Conservation (phyloP, 53 echinoderm and acorn worm species). For the Glandiceps talaboti region DNA sequence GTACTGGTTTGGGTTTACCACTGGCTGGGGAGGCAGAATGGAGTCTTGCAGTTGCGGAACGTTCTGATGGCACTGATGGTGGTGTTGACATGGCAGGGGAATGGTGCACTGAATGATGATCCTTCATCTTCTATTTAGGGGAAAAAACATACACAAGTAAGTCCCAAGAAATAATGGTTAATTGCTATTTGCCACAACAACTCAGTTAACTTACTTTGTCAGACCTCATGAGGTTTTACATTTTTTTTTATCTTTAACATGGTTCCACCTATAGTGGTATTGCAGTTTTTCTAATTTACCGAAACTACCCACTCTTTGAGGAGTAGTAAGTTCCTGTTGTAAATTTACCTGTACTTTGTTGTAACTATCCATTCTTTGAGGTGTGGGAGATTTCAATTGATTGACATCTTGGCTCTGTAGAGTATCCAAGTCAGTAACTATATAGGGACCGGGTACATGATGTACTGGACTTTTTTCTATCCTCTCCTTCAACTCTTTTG, state of each 20-base stretch:
- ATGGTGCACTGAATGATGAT: background rate
- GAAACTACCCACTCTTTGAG: too few species aligned
- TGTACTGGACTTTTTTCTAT: background rate
- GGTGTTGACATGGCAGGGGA: background rate
- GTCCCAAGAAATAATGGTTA: too few species aligned
- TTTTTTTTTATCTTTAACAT: too few species aligned
- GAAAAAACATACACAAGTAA: too few species aligned
- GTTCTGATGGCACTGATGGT: background rate
- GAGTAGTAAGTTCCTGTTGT: too few species aligned
- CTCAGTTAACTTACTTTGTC: too few species aligned
- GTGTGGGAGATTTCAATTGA: slow-evolving; percentile 15
- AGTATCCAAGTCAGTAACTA: slow-evolving; percentile 81
- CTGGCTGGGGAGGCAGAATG: background rate
- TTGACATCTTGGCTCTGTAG: slow-evolving; percentile 47
- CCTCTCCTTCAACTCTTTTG: background rate
- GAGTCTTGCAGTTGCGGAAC: too few species aligned
- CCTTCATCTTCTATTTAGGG: background rate
- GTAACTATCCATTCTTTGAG: slow-evolving; percentile 26
- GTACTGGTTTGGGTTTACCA: background rate
- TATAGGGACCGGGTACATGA: slow-evolving; percentile 21
- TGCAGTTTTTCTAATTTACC: too few species aligned
- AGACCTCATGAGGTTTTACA: too few species aligned
- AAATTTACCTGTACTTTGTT: slow-evolving; percentile 32
- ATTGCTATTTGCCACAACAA: too few species aligned
- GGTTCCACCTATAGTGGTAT: too few species aligned